A percentile compares a stretch with the other conserved stretches of the same genome.
Evolutionary conservation across 2,797 vertebrate genomes (phyloP).

Genomic region (Fratercula arctica): DNA sequence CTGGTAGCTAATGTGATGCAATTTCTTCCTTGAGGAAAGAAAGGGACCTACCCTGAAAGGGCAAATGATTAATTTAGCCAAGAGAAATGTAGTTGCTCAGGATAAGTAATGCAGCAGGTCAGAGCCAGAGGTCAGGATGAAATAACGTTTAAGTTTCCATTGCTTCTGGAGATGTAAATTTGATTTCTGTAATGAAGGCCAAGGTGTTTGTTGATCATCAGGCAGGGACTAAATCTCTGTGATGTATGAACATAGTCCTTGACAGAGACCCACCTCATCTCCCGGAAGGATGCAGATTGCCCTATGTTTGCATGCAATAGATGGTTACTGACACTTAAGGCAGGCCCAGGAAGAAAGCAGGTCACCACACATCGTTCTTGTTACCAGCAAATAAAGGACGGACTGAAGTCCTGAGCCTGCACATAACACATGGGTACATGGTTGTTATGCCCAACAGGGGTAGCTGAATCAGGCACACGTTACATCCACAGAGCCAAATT

Average conservation of each 20-base stretch:
- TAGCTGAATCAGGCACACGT: background rate
- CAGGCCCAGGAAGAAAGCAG: background rate
- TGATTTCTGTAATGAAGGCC: constrained; percentile 8
- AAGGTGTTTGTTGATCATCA: background rate
- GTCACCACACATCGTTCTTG: background rate
- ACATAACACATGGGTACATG: accelerated
- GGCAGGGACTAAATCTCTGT: background rate
- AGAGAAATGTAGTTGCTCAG: constrained; percentile 6
- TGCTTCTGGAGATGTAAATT: constrained; percentile 29
- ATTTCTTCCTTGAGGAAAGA: constrained; percentile 24
- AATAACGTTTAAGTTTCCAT: background rate
- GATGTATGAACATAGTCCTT: background rate
- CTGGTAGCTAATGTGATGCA: constrained; percentile 14
- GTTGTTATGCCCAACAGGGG: background rate
- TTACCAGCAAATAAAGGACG: background rate
- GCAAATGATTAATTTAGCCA: constrained; percentile 41
- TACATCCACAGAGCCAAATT: background rate
- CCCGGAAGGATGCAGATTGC: background rate
- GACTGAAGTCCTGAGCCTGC: background rate
- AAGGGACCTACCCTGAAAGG: constrained; percentile 17
- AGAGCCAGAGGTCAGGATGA: constrained; percentile 1
- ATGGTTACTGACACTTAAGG: background rate
- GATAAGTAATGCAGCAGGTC: constrained; percentile 16
- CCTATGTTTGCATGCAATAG: background rate
- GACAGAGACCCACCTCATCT: background rate